phyloP scores from a whole-genome alignment of 2,113 vertebrate species.

The Emydocephalus ijimae region DNA sequence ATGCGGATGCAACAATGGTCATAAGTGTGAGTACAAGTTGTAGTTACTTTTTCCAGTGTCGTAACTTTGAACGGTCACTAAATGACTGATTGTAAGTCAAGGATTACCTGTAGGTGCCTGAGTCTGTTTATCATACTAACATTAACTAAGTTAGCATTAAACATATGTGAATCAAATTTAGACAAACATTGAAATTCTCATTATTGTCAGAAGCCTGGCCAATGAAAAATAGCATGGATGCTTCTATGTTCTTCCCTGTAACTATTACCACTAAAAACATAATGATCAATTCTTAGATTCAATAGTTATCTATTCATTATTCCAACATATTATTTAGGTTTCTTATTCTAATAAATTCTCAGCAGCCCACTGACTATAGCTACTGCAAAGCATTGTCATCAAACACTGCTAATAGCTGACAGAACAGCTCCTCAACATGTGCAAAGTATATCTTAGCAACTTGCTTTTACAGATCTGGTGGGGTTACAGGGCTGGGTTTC shows the following conservation, averaged over 20 bases:
- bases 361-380: not conserved
- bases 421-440: not conserved
- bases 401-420: not conserved
- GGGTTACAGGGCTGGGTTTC: not conserved
- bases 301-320: not conserved
- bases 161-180: not conserved
- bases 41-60: not conserved
- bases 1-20: not conserved
- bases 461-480: not conserved
- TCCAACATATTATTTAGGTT: not conserved
- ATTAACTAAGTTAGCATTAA: not conserved
- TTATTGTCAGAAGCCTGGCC: not conserved
- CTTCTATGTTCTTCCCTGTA: not conserved
- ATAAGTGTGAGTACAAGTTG: not conserved
- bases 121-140: not conserved
- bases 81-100: not conserved
- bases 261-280: not conserved
- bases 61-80: not conserved
- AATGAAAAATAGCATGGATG: not conserved
- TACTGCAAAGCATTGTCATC: not conserved
- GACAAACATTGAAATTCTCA: not conserved
- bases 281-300: not conserved
- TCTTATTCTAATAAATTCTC: not conserved
- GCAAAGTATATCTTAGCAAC: not conserved
- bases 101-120: not conserved